Base-by-base conservation (phyloP, 2,113 vertebrate species). In the Paramormyrops kingsleyae region DNA sequence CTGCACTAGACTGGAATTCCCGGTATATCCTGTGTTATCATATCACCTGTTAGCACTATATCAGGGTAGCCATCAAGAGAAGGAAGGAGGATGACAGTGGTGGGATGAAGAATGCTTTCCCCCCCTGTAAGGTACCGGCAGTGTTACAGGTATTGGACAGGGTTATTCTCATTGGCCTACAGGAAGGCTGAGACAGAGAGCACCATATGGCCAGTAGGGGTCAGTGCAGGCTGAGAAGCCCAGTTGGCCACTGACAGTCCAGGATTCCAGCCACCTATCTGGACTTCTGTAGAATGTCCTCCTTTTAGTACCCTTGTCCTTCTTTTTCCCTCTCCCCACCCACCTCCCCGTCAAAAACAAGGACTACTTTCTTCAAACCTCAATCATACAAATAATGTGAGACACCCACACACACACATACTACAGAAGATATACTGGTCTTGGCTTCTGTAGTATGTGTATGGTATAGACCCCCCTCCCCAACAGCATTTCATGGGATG, bases 171-270 rank as follows among this genome's bases (percentile, higher is more conserved):
- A 24, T n/a, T 84, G 44, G 44, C 2, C 19, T 47, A 84, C 19
- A 47, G 44, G 35, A 84, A 24, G 42, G 42, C 42, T 24, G 39
- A 84, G 44, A 44, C n/a, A 31, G 15, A 50, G 88, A 3, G 88
- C n/a, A 21, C 59, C 46, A 70, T 35, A 44, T 77, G 66, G 66
- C 88, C 88, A 77, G 88, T 77, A 77, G 62, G 88, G 62, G 88
- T 59, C 88, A 88, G 88, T 88, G 62, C 49, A 56, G 50, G n/a
- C 85, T 56, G 85, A 49, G n/a, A 13, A 35, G 85, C 47, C 85
- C 80, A 83, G 3, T n/a, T 44, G 19, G 21, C 17, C 6, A 83
- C 17, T 39, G 44, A 50, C 83, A 85, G 42, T 53, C 52, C 52
- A 19, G 19, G 17, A 21, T 19, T 53, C 52, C 52, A 53, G 52